Conservation (phyloP, 2,888 invertebrate genomes). For the Lithophane ornitopus region DNA sequence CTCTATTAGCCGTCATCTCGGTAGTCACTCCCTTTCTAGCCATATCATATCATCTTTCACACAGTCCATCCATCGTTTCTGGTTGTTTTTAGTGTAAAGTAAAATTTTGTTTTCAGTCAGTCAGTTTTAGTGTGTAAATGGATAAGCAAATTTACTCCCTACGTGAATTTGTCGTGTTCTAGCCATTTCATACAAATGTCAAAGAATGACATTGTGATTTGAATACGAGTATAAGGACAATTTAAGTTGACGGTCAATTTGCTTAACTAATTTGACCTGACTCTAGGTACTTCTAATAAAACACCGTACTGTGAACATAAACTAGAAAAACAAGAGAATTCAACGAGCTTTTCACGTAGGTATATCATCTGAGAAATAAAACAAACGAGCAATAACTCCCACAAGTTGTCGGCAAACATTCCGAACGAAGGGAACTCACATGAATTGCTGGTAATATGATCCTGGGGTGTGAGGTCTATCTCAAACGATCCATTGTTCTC, state of each 20-base stretch:
- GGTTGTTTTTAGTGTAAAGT: too few relatives aligned
- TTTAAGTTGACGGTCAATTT: background rate
- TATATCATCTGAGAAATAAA: slow-evolving; percentile 21
- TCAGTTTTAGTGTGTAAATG: background rate
- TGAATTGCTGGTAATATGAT: slow-evolving; percentile 43
- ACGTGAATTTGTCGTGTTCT: too few relatives aligned
- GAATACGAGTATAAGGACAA: too few relatives aligned
- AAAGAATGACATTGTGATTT: too few relatives aligned
- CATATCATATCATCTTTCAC: too few relatives aligned
- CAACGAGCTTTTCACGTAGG: background rate
- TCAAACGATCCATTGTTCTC: slow-evolving; percentile 56
- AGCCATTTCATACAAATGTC: too few relatives aligned
- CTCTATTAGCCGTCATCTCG: too few relatives aligned
- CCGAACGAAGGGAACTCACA: slow-evolving; percentile 8
- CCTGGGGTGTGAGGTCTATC: slow-evolving; percentile 35
- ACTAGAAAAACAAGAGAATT: background rate
- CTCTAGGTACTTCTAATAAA: background rate
- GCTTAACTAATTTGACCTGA: background rate
- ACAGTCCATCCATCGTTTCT: too few relatives aligned
- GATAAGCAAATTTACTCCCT: background rate
- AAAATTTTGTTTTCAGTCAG: background rate
- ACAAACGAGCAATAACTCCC: slow-evolving; percentile 30
- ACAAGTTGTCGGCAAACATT: slow-evolving; percentile 35
- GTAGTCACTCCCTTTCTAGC: too few relatives aligned
- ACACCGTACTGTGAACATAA: background rate